These are phyloP conservation scores for Chymomyza procnemis DNA, from an alignment of 2,888 invertebrate species.

Conservation along the genomic window DNA sequence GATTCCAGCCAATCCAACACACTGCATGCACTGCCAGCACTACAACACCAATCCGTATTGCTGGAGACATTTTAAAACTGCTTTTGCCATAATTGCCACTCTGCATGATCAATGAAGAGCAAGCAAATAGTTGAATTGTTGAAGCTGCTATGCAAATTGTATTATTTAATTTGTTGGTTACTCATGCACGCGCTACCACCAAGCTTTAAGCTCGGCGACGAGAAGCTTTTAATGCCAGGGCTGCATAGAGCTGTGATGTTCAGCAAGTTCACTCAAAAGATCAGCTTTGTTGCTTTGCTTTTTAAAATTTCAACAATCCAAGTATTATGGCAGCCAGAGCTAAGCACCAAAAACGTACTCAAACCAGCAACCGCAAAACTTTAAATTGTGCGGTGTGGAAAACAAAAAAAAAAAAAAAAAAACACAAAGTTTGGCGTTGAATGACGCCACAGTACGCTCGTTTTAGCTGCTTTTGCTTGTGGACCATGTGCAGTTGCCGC, in stretches of 20 bases:
- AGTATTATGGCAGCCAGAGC: neutral
- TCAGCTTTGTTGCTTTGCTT: too few species aligned
- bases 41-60: constrained; percentile 59
- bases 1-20: constrained; percentile 60
- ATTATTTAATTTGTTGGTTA: neutral
- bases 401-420: neutral
- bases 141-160: neutral
- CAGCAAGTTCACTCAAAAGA: neutral
- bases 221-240: neutral
- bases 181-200: neutral
- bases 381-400: constrained; percentile 18
- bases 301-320: too few species aligned
- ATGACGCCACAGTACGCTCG: constrained; percentile 66
- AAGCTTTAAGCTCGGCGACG: neutral
- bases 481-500: neutral
- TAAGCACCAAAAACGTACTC: neutral
- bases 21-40: constrained; percentile 56
- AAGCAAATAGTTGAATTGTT: constrained; percentile 10
- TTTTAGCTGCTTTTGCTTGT: constrained; percentile 43
- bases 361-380: constrained; percentile 43
- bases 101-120: constrained; percentile 36
- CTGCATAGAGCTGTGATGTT: neutral
- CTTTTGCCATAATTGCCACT: constrained; percentile 13
- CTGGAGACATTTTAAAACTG: constrained; percentile 15
- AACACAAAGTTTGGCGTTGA: constrained; percentile 40